Base-by-base conservation (phyloP, 1,140 invertebrate species). In the Pogonognathellus flavescens region DNA sequence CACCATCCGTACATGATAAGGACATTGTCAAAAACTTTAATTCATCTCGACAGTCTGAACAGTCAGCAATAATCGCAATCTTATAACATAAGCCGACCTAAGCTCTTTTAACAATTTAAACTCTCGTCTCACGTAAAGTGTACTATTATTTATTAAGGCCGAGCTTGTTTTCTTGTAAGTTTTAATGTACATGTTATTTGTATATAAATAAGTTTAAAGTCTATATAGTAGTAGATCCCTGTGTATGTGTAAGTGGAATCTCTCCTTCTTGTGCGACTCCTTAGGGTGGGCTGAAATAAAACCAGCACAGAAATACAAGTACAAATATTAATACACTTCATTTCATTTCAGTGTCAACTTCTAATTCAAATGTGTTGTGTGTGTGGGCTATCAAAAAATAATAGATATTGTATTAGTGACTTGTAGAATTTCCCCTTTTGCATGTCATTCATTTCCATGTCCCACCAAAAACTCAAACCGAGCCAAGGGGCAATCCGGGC, bases 401-500 rank as follows among this genome's bases (percentile, higher is more conserved):
- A 76, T 76, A 76, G 31, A 76, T 76, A 76, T 76, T 76, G 70
- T 76, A 76, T 76, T 76, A 41, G 70, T 76, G 70, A 76, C 70
- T 76, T 76, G 70, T 76, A 76, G 70, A 76, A 18, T 76, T 76
- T 76, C 70, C 70, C 70, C 70, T 76, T 76, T 76, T 76, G 70
- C 70, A n/a, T 76, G 70, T 76, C 70, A 76, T 76, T 50, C 70
- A n/a, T 49, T 76, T 31, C 41, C 70, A 50, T 76, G 70, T 41
- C 70, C 66, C 41, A 49, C 22, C 31, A 18, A 49, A 76, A 16
- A n/a, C 25, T 49, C 62, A 66, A 14, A 66, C 62, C 22, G 22
- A 60, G n/a, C 59, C 22, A 60, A 60, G 18, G 22, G 22, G 22
- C 22, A 66, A 66, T 66, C 22, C 62, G 25, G 25, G 25, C 20